Base-by-base conservation (phyloP, 2,797 vertebrate genomes). In the Oceanodroma leucorhoa region DNA sequence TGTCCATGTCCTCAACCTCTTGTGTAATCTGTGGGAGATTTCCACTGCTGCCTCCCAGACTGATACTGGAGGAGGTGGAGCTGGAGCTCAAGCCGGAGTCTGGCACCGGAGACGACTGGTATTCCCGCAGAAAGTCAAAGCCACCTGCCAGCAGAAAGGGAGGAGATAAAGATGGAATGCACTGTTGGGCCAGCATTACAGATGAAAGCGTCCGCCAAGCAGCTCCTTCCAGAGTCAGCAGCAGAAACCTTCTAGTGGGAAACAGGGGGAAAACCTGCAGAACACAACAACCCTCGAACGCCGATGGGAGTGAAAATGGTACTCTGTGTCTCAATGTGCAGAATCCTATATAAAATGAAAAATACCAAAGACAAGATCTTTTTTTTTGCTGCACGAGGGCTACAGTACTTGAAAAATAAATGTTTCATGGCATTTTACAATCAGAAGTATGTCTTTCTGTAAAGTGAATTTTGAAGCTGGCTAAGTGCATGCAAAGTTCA, bases 21-120 rank as follows among this genome's bases (percentile, higher is more conserved):
- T 99, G 98, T 38, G 99, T 98, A 92, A 99, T 99, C 62, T 99
- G 99, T 8, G 99, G 99, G 87, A 99, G 98, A 96, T 99, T 99
- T 83, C 99, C 98, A 40, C 95, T 98, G 97, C 99, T 99, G n/a
- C 99, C 99, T 36, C 99, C 99, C 84, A 99, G 98, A 58, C 99
- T 99, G 97, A 99, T 99, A 70, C 99, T 99, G 93, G 99, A 99
- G 5, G 99, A 99, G 90, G 99, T 99, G 77, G 99, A 99, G 57
- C 99, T 99, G 90, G 99, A 99, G 94, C 99, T 99, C 84, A 99
- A 97, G 20, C 99, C 99, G 0, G 99, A 99, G 98, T 99, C 99
- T 30, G 98, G 99, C 76, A 99, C 98, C 0, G 99, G 99, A 70
- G 99, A 99, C 0, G 99, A 97, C 98, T 99, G 99, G 98, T 99